These are phyloP conservation scores for Hydrotaea diabolus DNA, from an alignment of 2,888 invertebrate genomes.

Conservation along the genomic window DNA sequence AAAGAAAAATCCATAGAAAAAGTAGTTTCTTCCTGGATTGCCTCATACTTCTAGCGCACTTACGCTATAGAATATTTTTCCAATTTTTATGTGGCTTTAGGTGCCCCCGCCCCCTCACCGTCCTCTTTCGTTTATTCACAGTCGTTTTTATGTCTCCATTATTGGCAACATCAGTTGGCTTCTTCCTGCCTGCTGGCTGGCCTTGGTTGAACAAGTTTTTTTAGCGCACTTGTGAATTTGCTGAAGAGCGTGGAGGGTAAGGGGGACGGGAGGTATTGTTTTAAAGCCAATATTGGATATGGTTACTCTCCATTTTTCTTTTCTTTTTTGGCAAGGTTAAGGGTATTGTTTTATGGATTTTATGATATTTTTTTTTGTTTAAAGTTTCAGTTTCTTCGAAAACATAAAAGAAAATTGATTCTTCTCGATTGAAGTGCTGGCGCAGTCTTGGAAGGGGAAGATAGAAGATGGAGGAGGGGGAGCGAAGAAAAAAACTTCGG, in stretches of 20 bases:
- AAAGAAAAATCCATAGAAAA: too few species aligned
- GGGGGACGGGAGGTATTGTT: not conserved
- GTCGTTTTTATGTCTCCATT: constrained; percentile 16
- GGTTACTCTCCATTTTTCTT: not conserved
- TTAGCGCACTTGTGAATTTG: not conserved
- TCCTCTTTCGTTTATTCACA: too few species aligned
- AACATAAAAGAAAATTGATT: not conserved
- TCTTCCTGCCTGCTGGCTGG: not conserved
- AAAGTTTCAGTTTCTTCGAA: not conserved
- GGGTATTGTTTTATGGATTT: constrained; percentile 14
- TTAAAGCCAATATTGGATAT: constrained; percentile 14
- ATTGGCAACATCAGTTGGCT: not conserved
- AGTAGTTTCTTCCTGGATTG: not conserved
- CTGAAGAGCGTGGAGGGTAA: not conserved
- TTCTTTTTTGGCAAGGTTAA: constrained; percentile 11
- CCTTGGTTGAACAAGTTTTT: not conserved
- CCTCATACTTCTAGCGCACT: not conserved
- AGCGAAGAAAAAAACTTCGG: too few species aligned
- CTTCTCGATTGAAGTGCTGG: not conserved
- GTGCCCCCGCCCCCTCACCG: not conserved
- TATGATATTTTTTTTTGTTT: not conserved
- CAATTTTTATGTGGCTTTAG: not conserved
- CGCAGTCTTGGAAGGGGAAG: not conserved
- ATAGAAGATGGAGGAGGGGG: too few species aligned
- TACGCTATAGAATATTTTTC: not conserved